Evolutionary conservation across 2,113 vertebrate species (phyloP).

Genomic region (Campylomormyrus numenius): DNA sequence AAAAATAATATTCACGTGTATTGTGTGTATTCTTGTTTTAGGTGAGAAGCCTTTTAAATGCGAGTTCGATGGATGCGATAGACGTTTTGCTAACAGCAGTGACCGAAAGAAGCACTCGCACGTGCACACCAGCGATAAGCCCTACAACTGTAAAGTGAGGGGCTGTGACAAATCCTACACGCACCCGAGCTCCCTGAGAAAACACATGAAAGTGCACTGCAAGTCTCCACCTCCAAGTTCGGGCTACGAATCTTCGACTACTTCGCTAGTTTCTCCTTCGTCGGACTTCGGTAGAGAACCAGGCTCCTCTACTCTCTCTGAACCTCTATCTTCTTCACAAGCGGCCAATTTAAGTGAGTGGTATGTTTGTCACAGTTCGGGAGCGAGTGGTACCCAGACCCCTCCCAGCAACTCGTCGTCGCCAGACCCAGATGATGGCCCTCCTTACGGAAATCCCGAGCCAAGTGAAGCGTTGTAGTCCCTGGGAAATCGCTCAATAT

Average conservation of each 20-base stretch:
- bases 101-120: constrained; percentile 98
- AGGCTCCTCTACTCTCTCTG: constrained; percentile 64
- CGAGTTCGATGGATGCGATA: constrained; percentile 94
- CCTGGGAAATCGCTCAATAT: neutral
- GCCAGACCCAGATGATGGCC: constrained; percentile 59
- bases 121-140: constrained; percentile 98
- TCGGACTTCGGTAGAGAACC: constrained; percentile 84
- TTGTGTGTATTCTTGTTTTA: constrained; percentile 49
- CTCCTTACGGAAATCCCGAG: constrained; percentile 54
- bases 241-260: constrained; percentile 86
- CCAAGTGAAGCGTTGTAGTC: constrained; percentile 57
- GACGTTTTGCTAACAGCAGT: constrained; percentile 98
- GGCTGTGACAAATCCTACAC: constrained; percentile 99
- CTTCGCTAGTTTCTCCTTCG: constrained; percentile 82
- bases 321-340: constrained; percentile 68
- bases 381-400: constrained; percentile 61
- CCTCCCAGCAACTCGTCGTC: constrained; percentile 61
- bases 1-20: neutral
- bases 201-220: constrained; percentile 98
- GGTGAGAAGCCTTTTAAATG: constrained; percentile 98
- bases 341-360: constrained; percentile 87
- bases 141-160: constrained; percentile 97
- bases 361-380: constrained; percentile 88
- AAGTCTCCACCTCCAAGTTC: constrained; percentile 92
- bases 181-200: constrained; percentile 92